Percentiles rank a stretch among this genome's conserved stretches.
Evolutionary conservation across 2,113 vertebrate species (phyloP).

Genomic region (Chauna torquata): DNA sequence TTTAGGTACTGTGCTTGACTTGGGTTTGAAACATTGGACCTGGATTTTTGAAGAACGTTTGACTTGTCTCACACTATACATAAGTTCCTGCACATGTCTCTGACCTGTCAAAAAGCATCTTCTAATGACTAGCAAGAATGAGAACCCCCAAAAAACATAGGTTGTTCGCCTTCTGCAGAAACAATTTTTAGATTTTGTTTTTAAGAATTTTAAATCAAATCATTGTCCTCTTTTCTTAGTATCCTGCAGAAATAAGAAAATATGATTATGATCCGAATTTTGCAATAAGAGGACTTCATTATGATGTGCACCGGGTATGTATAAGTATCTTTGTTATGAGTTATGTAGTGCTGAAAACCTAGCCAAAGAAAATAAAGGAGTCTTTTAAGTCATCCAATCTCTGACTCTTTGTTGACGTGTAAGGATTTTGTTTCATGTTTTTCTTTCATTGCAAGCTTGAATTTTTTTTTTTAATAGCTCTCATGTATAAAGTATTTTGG

Average conservation of each 20-base stretch:
- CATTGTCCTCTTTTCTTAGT: conserved; percentile 72
- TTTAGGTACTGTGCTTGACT: background rate
- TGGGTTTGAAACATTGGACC: background rate
- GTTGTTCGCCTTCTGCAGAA: background rate
- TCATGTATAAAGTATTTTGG: background rate
- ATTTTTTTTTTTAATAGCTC: background rate
- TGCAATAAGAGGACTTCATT: conserved; percentile 95
- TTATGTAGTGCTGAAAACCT: background rate
- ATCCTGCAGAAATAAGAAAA: conserved; percentile 87
- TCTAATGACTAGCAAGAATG: background rate
- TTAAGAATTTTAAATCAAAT: background rate
- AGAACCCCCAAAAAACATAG: background rate
- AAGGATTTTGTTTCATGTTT: background rate
- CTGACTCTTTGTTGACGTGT: background rate
- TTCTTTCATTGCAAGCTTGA: background rate
- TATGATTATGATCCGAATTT: conserved; percentile 94
- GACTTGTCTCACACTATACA: background rate
- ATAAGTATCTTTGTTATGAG: background rate
- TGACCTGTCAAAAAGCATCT: background rate
- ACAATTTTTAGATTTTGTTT: background rate
- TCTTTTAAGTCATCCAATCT: background rate
- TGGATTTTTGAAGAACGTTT: background rate
- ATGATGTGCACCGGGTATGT: conserved; percentile 95
- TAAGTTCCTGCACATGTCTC: background rate
- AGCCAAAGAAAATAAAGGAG: background rate